phyloP scores from a whole-genome alignment of 2,888 invertebrate species.

The Acronicta aceris region DNA sequence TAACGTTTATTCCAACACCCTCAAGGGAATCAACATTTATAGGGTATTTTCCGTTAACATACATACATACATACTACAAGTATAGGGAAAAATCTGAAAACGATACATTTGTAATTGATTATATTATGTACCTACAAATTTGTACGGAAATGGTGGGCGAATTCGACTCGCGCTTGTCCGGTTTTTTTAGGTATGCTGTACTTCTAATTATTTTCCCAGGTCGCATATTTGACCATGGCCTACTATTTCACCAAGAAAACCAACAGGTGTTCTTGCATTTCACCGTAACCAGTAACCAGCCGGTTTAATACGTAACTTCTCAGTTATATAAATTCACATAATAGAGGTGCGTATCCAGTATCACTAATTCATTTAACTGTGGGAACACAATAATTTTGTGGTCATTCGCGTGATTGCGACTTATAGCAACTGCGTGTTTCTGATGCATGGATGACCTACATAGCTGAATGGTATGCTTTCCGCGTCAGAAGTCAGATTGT shows the following conservation, averaged over 20 bases:
- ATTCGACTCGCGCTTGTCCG: too few species aligned
- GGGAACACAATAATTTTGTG: constrained; percentile 59
- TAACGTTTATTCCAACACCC: too few species aligned
- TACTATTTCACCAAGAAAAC: constrained; percentile 10
- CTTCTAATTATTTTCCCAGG: background rate
- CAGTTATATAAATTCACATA: constrained; percentile 48
- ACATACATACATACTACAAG: too few species aligned
- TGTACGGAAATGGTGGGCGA: too few species aligned
- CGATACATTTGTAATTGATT: too few species aligned
- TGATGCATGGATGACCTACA: constrained; percentile 52
- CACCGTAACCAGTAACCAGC: constrained; percentile 22
- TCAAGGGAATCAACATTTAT: too few species aligned
- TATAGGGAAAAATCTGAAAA: too few species aligned
- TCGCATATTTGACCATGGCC: constrained; percentile 39
- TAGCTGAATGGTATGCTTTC: constrained; percentile 46
- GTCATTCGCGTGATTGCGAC: constrained; percentile 49
- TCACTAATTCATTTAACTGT: constrained; percentile 58
- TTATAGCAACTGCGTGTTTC: constrained; percentile 42
- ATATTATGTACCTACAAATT: too few species aligned
- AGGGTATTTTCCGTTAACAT: too few species aligned
- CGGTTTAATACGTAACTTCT: constrained; percentile 39
- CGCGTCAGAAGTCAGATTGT: constrained; percentile 36
- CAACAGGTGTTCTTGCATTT: constrained; percentile 22
- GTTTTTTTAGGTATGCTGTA: too few species aligned
- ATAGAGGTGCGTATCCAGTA: constrained; percentile 34